Conservation (phyloP, 1,140 invertebrate genomes). For the Plutomurus gul region DNA sequence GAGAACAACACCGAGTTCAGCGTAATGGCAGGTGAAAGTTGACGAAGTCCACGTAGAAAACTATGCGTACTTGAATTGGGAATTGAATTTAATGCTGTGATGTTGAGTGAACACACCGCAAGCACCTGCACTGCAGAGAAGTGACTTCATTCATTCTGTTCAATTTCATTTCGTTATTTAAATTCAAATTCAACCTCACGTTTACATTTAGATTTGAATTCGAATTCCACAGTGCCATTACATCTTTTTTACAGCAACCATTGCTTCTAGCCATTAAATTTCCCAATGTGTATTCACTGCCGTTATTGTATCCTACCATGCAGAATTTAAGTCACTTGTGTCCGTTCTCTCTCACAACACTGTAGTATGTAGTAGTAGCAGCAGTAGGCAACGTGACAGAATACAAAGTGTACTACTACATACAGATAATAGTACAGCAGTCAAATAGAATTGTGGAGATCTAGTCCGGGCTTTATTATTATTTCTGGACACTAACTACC, state of each 20-base stretch:
- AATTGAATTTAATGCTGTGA: conserved; percentile 13
- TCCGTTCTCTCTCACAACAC: too few species aligned
- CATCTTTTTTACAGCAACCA: background rate
- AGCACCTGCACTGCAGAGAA: background rate
- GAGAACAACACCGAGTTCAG: too few species aligned
- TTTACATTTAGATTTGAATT: conserved; percentile 6
- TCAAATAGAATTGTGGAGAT: too few species aligned
- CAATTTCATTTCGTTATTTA: conserved; percentile 22
- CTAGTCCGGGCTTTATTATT: too few species aligned
- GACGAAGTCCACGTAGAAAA: too few species aligned
- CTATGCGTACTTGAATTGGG: conserved; percentile 6
- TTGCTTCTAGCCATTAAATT: conserved; percentile 16
- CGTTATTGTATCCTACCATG: background rate
- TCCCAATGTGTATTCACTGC: background rate
- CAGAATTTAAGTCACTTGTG: too few species aligned
- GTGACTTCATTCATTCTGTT: conserved; percentile 2
- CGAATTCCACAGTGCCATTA: conserved; percentile 13
- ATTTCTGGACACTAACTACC: too few species aligned
- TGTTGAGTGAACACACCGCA: background rate
- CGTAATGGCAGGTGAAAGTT: too few species aligned
- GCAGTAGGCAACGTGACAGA: too few species aligned
- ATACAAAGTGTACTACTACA: too few species aligned
- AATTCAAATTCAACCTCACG: conserved; percentile 18
- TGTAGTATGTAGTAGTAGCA: too few species aligned
- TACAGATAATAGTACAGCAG: too few species aligned